phyloP scores from a whole-genome alignment of 2,888 invertebrate species.

The Crematogaster levior region DNA sequence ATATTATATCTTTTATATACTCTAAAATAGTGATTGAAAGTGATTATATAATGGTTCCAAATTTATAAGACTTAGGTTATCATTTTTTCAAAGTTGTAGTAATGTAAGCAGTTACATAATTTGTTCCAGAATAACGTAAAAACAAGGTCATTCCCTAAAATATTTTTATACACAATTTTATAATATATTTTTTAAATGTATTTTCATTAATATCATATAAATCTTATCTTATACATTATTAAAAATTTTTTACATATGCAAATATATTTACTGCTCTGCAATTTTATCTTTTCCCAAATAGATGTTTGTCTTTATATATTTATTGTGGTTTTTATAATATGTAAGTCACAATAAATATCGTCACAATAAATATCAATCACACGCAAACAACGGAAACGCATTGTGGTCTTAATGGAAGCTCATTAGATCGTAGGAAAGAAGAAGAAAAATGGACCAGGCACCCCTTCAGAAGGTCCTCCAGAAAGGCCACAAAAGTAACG shows the following conservation, averaged over 20 bases:
- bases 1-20: constrained; percentile 31
- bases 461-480: no score
- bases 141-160: background rate
- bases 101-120: constrained; percentile 6
- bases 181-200: background rate
- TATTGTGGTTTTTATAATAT: background rate
- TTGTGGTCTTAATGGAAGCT: constrained; percentile 76
- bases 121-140: background rate
- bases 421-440: constrained; percentile 68
- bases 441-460: constrained; percentile 32
- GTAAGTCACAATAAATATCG: background rate
- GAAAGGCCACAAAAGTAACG: constrained; percentile 24
- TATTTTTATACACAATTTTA: background rate
- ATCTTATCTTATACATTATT: background rate
- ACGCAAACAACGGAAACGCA: constrained; percentile 70
- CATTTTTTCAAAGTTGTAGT: background rate
- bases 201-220: background rate
- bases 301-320: background rate
- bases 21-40: constrained; percentile 22
- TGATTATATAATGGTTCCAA: constrained; percentile 18
- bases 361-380: no score
- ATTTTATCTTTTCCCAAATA: background rate
- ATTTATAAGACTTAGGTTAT: constrained; percentile 9
- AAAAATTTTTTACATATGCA: background rate
- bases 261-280: background rate